Evolutionary conservation across 2,797 vertebrate genomes (phyloP), one percentile per base, ranked within the genome.

Genomic region (Melanogrammus aeglefinus): DNA sequence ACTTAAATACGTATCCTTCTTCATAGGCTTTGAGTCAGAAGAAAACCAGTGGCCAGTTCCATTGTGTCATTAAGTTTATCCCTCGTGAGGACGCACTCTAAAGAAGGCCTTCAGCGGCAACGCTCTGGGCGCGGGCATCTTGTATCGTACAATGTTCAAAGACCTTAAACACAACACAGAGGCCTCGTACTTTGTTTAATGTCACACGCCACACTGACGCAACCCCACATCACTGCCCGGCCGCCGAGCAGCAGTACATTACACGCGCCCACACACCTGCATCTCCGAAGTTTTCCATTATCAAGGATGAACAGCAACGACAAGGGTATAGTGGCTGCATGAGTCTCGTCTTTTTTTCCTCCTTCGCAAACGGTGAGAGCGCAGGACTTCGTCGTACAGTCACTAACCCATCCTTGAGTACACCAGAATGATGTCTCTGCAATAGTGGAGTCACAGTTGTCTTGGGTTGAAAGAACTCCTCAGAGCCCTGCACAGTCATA

Each of bases 151-250:
- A n/a, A n/a, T n/a, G n/a, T n/a, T n/a, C n/a, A n/a, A n/a, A n/a
- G n/a, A n/a, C n/a, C n/a, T n/a, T n/a, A n/a, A n/a, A n/a, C n/a
- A n/a, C n/a, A n/a, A n/a, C n/a, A n/a, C n/a, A n/a, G 85, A 77
- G 82, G 77, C 77, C 69, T 44, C 16, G 69, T n/a, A 41, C 78
- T 82, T 74, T 90, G 89, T 93, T 92, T 93, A 90, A 86, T 84
- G 88, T 91, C 82, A 90, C 70, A 92, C n/a, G 92, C 91, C 83
- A 91, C 83, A 92, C 90, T 88, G 80, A 78, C 78, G 75, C 86
- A 88, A 89, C 85, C 86, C 83, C 85, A 82, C 87, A 83, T n/a
- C 84, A 77, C 78, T 66, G 84, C 80, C 76, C 89, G 87, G 83
- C 81, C 1, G 41, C 75, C 75, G 81, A 90, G 79, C 72, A 86